Conservation (phyloP, 2,888 invertebrate species). For the Fabriciana adippe region DNA sequence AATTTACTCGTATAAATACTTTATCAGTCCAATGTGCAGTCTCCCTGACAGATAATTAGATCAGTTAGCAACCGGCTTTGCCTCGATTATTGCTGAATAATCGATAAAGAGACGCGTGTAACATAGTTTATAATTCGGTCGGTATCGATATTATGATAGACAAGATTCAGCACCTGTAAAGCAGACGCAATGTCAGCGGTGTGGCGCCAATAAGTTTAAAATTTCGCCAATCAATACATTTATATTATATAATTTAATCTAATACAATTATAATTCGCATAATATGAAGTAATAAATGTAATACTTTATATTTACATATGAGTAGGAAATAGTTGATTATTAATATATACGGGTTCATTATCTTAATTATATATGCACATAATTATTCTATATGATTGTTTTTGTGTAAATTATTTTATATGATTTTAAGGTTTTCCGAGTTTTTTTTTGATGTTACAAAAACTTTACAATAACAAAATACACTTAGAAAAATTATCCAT, state of each 20-base stretch:
- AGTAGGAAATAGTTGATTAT: neutral
- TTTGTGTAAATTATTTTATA: too few species aligned
- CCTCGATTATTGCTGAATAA: slow-evolving; percentile 17
- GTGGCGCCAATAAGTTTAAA: slow-evolving; percentile 11
- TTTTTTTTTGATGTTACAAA: too few species aligned
- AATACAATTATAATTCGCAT: neutral
- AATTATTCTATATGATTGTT: too few species aligned
- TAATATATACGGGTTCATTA: neutral
- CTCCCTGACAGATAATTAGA: slow-evolving; percentile 13
- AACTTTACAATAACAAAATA: too few species aligned
- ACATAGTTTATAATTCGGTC: slow-evolving; percentile 14
- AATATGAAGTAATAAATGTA: slow-evolving; percentile 4
- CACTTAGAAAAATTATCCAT: too few species aligned
- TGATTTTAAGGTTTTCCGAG: too few species aligned
- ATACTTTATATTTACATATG: neutral
- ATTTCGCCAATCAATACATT: slow-evolving; percentile 2
- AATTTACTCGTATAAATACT: too few species aligned
- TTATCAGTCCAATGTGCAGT: slow-evolving; percentile 7
- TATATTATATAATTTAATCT: slow-evolving; percentile 19
- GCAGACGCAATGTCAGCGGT: slow-evolving; percentile 12
- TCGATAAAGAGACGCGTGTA: slow-evolving; percentile 23
- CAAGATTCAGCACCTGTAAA: slow-evolving; percentile 19
- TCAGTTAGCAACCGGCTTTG: slow-evolving; percentile 21
- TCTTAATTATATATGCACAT: too few species aligned
- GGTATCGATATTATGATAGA: slow-evolving; percentile 4